phyloP scores from a whole-genome alignment of 2,113 vertebrate genomes.

The Mohoua ochrocephala region DNA sequence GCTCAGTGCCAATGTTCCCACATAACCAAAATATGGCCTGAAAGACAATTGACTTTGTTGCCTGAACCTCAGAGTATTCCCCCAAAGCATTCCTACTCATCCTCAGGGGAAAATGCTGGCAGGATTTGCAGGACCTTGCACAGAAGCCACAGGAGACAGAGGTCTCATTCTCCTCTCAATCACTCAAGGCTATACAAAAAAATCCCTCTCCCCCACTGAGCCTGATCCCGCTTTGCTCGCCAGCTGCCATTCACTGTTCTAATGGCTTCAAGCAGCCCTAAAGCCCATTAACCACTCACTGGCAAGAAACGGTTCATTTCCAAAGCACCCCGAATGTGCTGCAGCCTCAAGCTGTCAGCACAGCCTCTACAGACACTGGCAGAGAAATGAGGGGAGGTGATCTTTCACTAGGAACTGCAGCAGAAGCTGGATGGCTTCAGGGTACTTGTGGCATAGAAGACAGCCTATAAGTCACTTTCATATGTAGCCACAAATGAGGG shows the following conservation, averaged over 20 bases:
- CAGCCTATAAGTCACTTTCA: neutral
- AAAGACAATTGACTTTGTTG: neutral
- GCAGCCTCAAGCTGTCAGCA: neutral
- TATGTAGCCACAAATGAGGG: neutral
- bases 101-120: neutral
- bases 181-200: neutral
- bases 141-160: neutral
- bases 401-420: neutral
- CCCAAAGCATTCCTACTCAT: neutral
- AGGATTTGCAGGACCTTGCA: neutral
- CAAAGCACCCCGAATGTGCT: neutral
- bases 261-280: neutral
- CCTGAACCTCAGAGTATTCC: neutral
- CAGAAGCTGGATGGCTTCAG: neutral
- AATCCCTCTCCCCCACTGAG: neutral
- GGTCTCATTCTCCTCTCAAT: neutral
- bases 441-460: neutral
- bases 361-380: neutral
- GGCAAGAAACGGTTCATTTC: neutral
- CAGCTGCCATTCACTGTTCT: neutral
- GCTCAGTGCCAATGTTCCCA: neutral
- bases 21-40: neutral
- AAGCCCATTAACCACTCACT: neutral
- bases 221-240: fast-evolving
- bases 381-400: neutral